phyloP scores from a whole-genome alignment of 2,113 vertebrate species.

The Poicephalus meyeri region DNA sequence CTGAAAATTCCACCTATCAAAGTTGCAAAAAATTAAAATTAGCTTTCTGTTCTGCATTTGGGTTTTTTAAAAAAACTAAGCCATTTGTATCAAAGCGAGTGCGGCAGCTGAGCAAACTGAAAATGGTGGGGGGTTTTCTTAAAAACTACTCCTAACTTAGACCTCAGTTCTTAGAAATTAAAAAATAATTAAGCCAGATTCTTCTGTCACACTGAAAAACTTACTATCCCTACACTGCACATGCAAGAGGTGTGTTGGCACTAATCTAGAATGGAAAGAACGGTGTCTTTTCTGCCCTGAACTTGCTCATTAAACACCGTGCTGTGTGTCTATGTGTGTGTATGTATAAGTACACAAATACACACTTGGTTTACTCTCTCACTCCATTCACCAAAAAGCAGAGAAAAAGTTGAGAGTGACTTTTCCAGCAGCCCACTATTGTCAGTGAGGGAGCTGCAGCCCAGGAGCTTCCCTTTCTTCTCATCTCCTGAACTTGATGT shows the following conservation, averaged over 20 bases:
- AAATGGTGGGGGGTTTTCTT: background rate
- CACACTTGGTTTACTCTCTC: background rate
- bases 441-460: background rate
- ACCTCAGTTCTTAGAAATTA: background rate
- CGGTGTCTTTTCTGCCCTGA: background rate
- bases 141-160: background rate
- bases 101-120: background rate
- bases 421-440: background rate
- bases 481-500: background rate
- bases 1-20: background rate
- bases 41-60: background rate
- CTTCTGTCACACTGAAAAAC: background rate
- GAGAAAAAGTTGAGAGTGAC: background rate
- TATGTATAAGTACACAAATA: background rate
- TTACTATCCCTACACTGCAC: rapidly evolving
- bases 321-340: background rate
- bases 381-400: background rate
- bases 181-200: background rate
- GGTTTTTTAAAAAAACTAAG: background rate
- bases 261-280: background rate
- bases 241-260: background rate
- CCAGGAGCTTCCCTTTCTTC: background rate
- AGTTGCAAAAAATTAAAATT: background rate
- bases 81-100: background rate
- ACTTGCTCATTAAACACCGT: background rate